Conservation (phyloP, 1,140 invertebrate genomes). For the Drosophila suzukii region DNA sequence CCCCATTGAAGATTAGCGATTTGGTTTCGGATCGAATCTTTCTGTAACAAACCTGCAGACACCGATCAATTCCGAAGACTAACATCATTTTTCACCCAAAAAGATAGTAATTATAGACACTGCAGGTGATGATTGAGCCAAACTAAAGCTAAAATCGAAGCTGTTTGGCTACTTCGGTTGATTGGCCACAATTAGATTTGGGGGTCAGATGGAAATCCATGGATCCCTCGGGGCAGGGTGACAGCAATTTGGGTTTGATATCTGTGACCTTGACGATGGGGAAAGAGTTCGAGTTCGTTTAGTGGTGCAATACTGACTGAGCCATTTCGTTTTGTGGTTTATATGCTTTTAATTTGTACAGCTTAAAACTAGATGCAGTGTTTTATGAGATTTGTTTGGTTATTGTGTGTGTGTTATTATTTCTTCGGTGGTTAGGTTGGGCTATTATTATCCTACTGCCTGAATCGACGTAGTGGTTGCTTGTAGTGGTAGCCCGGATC, state of each 20-base stretch:
- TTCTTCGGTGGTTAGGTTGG: constrained; percentile 1
- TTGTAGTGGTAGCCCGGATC: constrained; percentile 59
- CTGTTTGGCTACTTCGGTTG: constrained; percentile 38
- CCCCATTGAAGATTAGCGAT: constrained; percentile 55
- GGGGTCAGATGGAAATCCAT: constrained; percentile 40
- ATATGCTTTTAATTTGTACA: constrained; percentile 57
- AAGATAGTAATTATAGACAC: constrained; percentile 64
- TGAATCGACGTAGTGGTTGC: constrained; percentile 58
- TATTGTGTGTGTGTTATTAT: background rate
- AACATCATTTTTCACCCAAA: constrained; percentile 65
- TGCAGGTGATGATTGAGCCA: constrained; percentile 63
- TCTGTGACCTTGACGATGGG: constrained; percentile 47
- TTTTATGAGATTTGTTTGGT: constrained; percentile 20
- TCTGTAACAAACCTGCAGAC: constrained; percentile 44
- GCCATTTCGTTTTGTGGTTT: constrained; percentile 31
- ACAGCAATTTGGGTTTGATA: constrained; percentile 50
- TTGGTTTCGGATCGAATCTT: constrained; percentile 28
- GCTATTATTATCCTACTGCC: constrained; percentile 29
- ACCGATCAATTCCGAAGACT: constrained; percentile 13
- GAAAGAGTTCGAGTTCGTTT: constrained; percentile 9
- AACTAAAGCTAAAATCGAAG: constrained; percentile 38
- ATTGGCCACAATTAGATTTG: constrained; percentile 64
- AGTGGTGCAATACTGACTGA: constrained; percentile 34
- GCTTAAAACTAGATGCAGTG: constrained; percentile 57
- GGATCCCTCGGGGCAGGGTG: constrained; percentile 38